Evolutionary conservation across 1,140 invertebrate species (phyloP).

Genomic region (Ridgeia piscesae): DNA sequence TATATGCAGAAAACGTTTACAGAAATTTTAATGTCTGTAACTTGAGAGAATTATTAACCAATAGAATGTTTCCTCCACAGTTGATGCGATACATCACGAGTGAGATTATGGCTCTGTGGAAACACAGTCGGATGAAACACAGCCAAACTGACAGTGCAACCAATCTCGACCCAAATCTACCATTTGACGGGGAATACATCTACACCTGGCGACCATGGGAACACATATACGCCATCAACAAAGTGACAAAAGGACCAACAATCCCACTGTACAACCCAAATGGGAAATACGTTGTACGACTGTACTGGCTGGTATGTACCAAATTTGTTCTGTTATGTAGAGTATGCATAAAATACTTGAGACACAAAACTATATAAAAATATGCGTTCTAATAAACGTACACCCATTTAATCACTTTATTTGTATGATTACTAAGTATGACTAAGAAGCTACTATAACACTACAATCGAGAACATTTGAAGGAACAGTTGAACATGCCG

Average conservation of each 20-base stretch:
- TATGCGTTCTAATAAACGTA: too few species aligned
- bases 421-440: too few species aligned
- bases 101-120: slow-evolving; percentile 55
- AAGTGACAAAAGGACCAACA: slow-evolving; percentile 55
- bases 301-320: slow-evolving; percentile 58
- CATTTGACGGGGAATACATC: slow-evolving; percentile 27
- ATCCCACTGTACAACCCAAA: slow-evolving; percentile 53
- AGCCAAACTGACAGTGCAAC: not conserved
- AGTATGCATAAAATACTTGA: too few species aligned
- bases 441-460: too few species aligned
- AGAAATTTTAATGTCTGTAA: too few species aligned
- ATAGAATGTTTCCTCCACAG: slow-evolving; percentile 31
- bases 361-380: too few species aligned
- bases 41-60: too few species aligned
- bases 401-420: too few species aligned
- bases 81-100: slow-evolving; percentile 56
- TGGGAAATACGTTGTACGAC: slow-evolving; percentile 57
- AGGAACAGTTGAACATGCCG: too few species aligned
- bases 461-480: too few species aligned
- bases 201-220: slow-evolving; percentile 58
- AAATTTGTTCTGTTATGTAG: too few species aligned
- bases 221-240: slow-evolving; percentile 57
- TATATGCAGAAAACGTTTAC: too few species aligned
- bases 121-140: slow-evolving; percentile 41
- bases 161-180: not conserved